phyloP scores from a whole-genome alignment of 1,140 invertebrate genomes.

The Bradynema listronoti region DNA sequence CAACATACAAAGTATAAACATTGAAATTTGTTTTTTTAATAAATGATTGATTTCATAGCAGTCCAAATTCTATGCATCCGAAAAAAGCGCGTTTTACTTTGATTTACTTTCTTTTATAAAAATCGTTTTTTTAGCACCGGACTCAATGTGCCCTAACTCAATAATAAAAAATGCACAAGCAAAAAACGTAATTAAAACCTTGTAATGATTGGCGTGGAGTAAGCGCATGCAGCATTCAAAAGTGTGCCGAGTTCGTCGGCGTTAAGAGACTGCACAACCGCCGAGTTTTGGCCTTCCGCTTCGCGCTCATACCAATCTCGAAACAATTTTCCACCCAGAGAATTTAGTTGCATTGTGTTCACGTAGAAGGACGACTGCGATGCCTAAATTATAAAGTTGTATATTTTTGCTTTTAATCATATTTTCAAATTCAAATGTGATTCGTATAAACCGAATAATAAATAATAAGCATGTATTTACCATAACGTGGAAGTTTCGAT shows the following conservation, averaged over 20 bases:
- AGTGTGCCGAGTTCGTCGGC: slow-evolving; percentile 30
- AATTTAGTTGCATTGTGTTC: slow-evolving; percentile 27
- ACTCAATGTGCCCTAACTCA: too few relatives aligned
- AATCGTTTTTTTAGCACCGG: too few relatives aligned
- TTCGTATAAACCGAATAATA: neutral
- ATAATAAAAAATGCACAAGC: too few relatives aligned
- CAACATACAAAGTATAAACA: too few relatives aligned
- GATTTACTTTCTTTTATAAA: too few relatives aligned
- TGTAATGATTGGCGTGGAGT: slow-evolving; percentile 30
- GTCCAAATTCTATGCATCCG: too few relatives aligned
- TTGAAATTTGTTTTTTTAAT: too few relatives aligned
- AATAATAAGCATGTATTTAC: slow-evolving; percentile 2
- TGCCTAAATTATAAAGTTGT: slow-evolving; percentile 18
- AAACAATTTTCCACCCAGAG: slow-evolving; percentile 36
- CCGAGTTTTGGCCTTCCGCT: slow-evolving; percentile 25
- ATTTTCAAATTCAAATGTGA: neutral
- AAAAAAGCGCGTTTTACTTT: too few relatives aligned
- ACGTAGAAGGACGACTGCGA: slow-evolving; percentile 32
- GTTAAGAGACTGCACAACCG: slow-evolving; percentile 21
- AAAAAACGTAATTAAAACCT: slow-evolving; percentile 23
- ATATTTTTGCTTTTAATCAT: neutral
- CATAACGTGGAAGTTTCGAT: slow-evolving; percentile 13
- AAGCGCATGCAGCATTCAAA: slow-evolving; percentile 36
- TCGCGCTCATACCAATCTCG: slow-evolving; percentile 31
- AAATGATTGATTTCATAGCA: too few relatives aligned